Conservation (phyloP, 2,797 vertebrate species). For the Antrozous pallidus region DNA sequence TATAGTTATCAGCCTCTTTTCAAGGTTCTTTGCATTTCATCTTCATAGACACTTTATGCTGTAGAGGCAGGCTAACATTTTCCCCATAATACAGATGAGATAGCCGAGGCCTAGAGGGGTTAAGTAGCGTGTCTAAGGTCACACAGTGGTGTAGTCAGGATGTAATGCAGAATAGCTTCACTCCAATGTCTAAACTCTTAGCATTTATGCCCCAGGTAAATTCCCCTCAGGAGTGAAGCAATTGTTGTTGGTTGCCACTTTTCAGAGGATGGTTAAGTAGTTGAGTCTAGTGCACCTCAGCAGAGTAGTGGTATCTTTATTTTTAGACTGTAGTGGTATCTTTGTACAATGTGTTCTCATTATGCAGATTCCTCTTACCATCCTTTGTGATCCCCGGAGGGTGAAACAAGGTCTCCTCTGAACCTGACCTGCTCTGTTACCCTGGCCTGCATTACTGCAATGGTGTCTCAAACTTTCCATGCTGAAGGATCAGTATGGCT, state of each 20-base stretch:
- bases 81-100: neutral
- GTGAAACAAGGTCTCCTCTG: neutral
- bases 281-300: neutral
- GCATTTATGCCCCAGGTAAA: neutral
- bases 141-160: neutral
- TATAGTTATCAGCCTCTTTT: neutral
- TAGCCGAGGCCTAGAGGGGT: neutral
- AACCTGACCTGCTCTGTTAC: neutral
- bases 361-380: neutral
- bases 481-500: neutral
- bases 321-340: no score
- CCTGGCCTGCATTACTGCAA: neutral
- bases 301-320: no score
- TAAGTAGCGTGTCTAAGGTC: neutral
- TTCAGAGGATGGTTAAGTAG: neutral
- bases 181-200: neutral
- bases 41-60: neutral
- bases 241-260: neutral
- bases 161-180: neutral
- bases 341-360: neutral
- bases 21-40: neutral
- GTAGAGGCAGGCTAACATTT: neutral
- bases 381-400: neutral
- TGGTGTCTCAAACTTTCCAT: neutral
- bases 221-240: neutral